Evolutionary conservation across 2,113 vertebrate genomes (phyloP), one percentile per base, ranked within the genome.

Genomic region (Pomatostomus ruficeps): DNA sequence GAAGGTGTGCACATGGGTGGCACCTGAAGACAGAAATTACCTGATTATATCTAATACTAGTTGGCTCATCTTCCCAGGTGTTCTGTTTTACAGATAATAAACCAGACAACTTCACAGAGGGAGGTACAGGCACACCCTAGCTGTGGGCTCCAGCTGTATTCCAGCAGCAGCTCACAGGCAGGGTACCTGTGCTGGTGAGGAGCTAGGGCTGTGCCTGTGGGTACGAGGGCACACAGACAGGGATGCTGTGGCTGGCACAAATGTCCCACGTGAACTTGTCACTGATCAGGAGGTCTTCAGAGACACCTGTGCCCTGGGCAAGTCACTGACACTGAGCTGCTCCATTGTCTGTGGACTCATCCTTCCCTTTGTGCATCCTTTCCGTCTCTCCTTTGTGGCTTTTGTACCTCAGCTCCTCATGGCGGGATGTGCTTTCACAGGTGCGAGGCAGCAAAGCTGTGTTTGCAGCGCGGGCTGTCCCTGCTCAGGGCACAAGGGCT

Each of bases 1-100:
- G 94, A 84, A 96, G 93, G 94, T 93, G 95, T 95, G 95, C 93
- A 84, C 93, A 96, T 96, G 95, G 96, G 94, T 96, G 96, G 95
- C 95, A 96, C 90, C 92, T 88, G 93, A 96, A 97, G 96, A 97
- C 95, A 96, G 95, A 96, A 96, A 91, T 76, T 81, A 86, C 95
- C 90, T 96, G 96, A 97, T 97, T 71, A 14, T 71, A 96, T 96
- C 96, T 96, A 81, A 55, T 38, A 86, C 52, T 76, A 11, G 8
- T 95, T 93, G 95, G 96, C 94, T 95, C 89, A 55, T 91, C 88
- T 93, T 95, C 88, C 90, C 91, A 93, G 95, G 95, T 95, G 90
- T 84, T 92, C 95, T 93, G 65, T 63, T 94, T 72, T 74, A 6
- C 68, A 96, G 95, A 95, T 96, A 90, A 92, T 90, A 65, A 95